A percentile compares a stretch with the other conserved stretches of the same genome.
Conservation (phyloP, 2,888 invertebrate species). For the Stenodema calcarata region DNA sequence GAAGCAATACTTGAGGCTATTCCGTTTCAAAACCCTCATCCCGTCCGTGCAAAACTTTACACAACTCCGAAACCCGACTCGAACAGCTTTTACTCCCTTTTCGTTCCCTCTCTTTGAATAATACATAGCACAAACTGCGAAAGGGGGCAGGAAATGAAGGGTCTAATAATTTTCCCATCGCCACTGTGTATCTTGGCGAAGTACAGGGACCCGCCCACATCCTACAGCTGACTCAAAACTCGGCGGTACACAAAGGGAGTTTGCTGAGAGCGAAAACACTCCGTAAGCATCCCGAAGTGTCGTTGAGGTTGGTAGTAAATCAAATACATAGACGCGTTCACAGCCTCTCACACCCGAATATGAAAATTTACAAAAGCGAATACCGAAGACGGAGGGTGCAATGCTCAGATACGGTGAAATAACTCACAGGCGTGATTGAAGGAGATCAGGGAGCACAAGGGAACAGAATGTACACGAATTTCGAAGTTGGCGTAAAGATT, state of each 20-base stretch:
- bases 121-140: slow-evolving; percentile 10
- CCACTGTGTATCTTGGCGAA: slow-evolving; percentile 13
- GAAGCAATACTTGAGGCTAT: background rate
- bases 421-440: too few relatives aligned
- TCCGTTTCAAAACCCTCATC: background rate
- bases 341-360: too few relatives aligned
- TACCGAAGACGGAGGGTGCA: too few relatives aligned
- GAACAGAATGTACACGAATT: too few relatives aligned
- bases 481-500: too few relatives aligned
- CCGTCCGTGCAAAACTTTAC: slow-evolving; percentile 10
- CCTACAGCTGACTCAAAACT: background rate
- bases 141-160: background rate
- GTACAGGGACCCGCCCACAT: background rate
- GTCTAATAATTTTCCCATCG: slow-evolving; percentile 19
- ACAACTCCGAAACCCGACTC: slow-evolving; percentile 10
- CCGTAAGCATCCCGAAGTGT: background rate
- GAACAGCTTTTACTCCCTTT: background rate
- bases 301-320: background rate
- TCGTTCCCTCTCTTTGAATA: slow-evolving; percentile 6
- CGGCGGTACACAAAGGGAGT: background rate
- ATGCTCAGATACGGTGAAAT: too few relatives aligned
- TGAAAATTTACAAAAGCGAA: too few relatives aligned
- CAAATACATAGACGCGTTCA: background rate
- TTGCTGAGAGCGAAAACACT: background rate
- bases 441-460: too few relatives aligned